Evolutionary conservation across 2,797 vertebrate genomes (phyloP).

Genomic region (Sebastes wilsoni): DNA sequence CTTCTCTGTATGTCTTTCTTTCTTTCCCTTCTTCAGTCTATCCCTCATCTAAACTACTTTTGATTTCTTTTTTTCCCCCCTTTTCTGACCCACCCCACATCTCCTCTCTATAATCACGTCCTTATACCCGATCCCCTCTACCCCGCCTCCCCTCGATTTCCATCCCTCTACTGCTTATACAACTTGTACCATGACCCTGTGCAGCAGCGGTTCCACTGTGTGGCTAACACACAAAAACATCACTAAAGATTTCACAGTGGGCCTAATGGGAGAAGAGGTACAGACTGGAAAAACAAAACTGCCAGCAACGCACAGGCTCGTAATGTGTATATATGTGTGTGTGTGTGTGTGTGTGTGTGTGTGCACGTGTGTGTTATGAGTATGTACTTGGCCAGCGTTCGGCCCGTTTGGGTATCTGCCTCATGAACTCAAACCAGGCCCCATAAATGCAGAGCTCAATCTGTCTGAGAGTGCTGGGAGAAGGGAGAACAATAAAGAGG

Average conservation of each 20-base stretch:
- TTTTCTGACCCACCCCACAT: conserved; percentile 23
- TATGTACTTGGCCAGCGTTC: conserved; percentile 60
- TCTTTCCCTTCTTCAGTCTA: conserved; percentile 31
- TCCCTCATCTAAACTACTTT: conserved; percentile 54
- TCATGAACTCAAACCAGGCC: conserved; percentile 70
- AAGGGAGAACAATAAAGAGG: conserved; percentile 34
- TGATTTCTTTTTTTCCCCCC: neutral
- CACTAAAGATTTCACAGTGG: conserved; percentile 70
- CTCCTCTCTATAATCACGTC: conserved; percentile 63
- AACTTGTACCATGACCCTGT: conserved; percentile 71
- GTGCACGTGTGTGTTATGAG: conserved; percentile 42
- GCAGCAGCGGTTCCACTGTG: conserved; percentile 75
- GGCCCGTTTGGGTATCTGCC: conserved; percentile 73
- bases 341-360: conserved; percentile 22
- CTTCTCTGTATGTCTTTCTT: conserved; percentile 19
- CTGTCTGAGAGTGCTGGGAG: conserved; percentile 53
- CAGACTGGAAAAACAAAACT: conserved; percentile 73
- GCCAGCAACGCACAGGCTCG: conserved; percentile 58
- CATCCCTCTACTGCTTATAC: conserved; percentile 63
- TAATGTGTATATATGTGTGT: conserved; percentile 31
- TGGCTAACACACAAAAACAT: conserved; percentile 69
- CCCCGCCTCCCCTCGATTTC: conserved; percentile 30
- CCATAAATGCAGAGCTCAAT: conserved; percentile 59
- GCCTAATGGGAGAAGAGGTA: conserved; percentile 72
- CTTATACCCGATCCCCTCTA: conserved; percentile 36